Evolutionary conservation across 2,888 invertebrate genomes (phyloP), one percentile per base, ranked within the genome.

Genomic region (Amphipyra tragopoginis): DNA sequence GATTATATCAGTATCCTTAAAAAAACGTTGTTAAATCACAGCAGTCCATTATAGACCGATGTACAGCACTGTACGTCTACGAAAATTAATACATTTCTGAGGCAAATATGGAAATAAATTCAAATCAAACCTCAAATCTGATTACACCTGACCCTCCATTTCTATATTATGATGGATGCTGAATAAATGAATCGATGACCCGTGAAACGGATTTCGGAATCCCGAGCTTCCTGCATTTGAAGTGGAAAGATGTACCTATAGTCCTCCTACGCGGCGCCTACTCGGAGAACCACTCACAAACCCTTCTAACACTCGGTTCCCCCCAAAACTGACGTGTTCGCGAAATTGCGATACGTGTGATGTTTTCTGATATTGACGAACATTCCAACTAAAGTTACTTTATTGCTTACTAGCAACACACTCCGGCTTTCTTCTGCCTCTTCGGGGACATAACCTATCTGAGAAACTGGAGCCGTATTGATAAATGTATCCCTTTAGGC

Each of bases 141-240:
- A 29, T 26, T 44, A 38, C 26, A 36, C 53, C 45, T 45, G 44
- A 38, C 45, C 14, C 45, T 11, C 36, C 10, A 33, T 39, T 49
- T 6, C 5, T 48, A 14, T 29, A 26, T 47, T 33, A 47, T 47
- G 26, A 56, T 34, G 33, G 26, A 36, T 3, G 9, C 6, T 21
- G 11, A 42, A 49, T 49, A 36, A 49, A 57, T 56, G 34, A 56
- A 15, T 38, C 38, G 50, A 43, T 66, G 51, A 52, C n/a, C 29
- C 39, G 29, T 9, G 3, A 48, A 52, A 52, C 29, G 33, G 52
- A 36, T 65, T 49, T 39, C 36, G 39, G 26, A 7, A 14, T 52
- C 11, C n/a, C 2, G 11, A 0, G 36, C 21, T 40, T 40, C 34
- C 40, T 38, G 40, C 8, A 43, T 65, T 50, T 49, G 36, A 47